Percentiles rank a stretch among this genome's conserved stretches.
phyloP scores from a whole-genome alignment of 2,888 invertebrate genomes.

The Trypoxylon attenuatum region DNA sequence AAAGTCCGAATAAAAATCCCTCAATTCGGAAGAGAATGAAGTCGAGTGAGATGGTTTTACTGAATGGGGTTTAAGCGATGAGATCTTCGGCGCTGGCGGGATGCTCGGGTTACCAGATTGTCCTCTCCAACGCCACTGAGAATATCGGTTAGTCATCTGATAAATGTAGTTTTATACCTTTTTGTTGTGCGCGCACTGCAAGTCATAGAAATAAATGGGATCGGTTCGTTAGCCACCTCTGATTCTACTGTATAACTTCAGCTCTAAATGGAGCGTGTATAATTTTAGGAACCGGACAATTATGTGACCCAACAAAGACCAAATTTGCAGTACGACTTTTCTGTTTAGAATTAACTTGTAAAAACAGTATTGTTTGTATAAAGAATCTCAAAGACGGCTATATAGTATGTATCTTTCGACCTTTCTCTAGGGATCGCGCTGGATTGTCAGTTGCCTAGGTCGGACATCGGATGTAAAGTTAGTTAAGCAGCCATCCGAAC shows the following conservation, averaged over 20 bases:
- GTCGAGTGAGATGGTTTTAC: constrained; percentile 53
- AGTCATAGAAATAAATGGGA: constrained; percentile 68
- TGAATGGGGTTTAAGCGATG: constrained; percentile 72
- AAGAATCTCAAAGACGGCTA: too few relatives aligned
- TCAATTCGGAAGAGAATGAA: constrained; percentile 33
- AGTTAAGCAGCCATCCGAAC: too few relatives aligned
- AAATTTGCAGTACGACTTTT: too few relatives aligned
- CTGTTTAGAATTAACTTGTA: too few relatives aligned
- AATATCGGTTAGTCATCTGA: constrained; percentile 75
- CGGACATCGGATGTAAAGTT: constrained; percentile 14
- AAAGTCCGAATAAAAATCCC: constrained; percentile 40
- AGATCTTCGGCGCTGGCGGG: constrained; percentile 70
- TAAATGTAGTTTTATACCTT: constrained; percentile 74
- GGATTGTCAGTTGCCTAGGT: constrained; percentile 35
- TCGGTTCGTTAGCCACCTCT: constrained; percentile 65
- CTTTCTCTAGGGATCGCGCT: constrained; percentile 1
- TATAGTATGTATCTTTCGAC: too few relatives aligned
- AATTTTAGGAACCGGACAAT: constrained; percentile 28
- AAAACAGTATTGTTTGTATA: too few relatives aligned
- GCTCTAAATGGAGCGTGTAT: constrained; percentile 37
- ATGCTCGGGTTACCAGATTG: constrained; percentile 64
- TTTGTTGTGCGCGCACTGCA: constrained; percentile 73
- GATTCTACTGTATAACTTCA: constrained; percentile 45
- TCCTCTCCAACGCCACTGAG: constrained; percentile 72
- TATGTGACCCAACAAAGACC: constrained; percentile 12